Conservation (phyloP, 2,113 vertebrate species). For the Scatophagus argus region DNA sequence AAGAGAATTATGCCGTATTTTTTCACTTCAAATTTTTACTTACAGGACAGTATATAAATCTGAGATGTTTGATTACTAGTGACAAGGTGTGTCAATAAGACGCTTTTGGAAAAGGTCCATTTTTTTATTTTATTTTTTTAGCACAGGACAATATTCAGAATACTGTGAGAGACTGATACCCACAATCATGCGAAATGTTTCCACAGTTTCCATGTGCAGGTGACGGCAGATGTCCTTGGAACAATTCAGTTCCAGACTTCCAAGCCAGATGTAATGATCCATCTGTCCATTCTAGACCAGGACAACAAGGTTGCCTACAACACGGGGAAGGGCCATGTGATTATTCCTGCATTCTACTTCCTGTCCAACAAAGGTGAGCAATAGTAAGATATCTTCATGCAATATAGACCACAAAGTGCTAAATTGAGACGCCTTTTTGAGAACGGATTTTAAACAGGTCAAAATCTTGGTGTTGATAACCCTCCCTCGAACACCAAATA, state of each 20-base stretch:
- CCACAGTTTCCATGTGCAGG: constrained; percentile 86
- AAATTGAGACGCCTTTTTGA: too few species aligned
- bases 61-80: background rate
- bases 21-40: background rate
- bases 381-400: too few species aligned
- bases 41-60: background rate
- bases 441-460: too few species aligned
- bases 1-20: constrained; percentile 33
- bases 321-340: constrained; percentile 85
- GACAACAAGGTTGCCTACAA: constrained; percentile 80
- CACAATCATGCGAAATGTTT: background rate
- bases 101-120: background rate
- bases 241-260: constrained; percentile 91
- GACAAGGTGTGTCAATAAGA: background rate
- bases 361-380: constrained; percentile 83
- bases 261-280: constrained; percentile 84
- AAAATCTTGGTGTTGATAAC: background rate
- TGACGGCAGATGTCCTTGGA: constrained; percentile 70
- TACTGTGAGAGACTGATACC: background rate
- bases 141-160: background rate
- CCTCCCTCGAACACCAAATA: background rate
- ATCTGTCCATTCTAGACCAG: constrained; percentile 88
- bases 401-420: too few species aligned
- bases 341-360: constrained; percentile 90
- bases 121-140: too few species aligned